These are phyloP conservation scores for Boulengeromyrus knoepffleri DNA, from an alignment of 2,113 vertebrate species.

Conservation along the genomic window DNA sequence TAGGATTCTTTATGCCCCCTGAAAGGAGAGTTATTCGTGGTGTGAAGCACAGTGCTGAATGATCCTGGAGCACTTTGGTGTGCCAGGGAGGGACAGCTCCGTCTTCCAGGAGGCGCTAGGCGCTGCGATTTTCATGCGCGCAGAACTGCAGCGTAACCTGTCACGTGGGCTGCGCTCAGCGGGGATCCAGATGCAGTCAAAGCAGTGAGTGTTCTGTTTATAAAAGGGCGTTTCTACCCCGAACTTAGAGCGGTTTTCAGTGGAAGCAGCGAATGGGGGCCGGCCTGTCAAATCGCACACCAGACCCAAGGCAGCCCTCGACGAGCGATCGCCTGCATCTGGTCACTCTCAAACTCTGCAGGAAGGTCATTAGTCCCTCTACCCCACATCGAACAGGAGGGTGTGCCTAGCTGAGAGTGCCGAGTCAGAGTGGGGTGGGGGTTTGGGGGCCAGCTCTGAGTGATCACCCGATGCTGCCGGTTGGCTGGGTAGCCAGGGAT, in stretches of 20 bases:
- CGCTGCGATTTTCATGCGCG: not conserved
- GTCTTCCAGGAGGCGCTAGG: not conserved
- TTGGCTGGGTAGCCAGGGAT: slow-evolving; percentile 1
- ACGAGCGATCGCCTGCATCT: not conserved
- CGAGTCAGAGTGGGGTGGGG: not conserved
- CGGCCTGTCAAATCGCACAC: not conserved
- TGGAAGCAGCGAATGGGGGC: not conserved
- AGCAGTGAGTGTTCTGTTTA: slow-evolving; percentile 2
- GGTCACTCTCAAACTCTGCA: not conserved
- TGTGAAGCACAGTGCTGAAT: not conserved
- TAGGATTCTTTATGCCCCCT: not conserved
- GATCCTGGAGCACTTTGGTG: not conserved
- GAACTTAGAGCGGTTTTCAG: not conserved
- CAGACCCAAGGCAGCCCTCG: not conserved
- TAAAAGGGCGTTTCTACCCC: not conserved
- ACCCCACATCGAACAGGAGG: not conserved
- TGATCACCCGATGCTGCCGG: not conserved
- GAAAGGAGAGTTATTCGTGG: not conserved
- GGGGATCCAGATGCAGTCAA: slow-evolving; percentile 1
- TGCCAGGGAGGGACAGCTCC: not conserved
- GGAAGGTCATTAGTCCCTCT: not conserved
- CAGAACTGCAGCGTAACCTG: slow-evolving; percentile 3
- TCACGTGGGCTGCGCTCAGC: not conserved
- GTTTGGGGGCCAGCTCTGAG: not conserved
- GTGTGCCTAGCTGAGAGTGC: not conserved